Conservation (phyloP, 2,113 vertebrate genomes). For the Collichthys lucidus region DNA sequence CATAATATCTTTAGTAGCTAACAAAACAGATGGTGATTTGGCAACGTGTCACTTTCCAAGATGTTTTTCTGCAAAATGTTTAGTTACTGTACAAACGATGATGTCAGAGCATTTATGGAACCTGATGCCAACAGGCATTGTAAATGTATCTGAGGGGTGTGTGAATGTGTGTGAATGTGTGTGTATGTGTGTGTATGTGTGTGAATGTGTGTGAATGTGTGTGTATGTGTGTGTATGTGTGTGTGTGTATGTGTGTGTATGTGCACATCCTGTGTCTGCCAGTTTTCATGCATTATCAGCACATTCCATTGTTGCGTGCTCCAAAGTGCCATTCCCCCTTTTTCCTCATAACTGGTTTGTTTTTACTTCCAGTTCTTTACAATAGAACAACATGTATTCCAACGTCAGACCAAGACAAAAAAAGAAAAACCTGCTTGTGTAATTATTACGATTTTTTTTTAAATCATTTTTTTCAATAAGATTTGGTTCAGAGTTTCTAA, state of each 20-base stretch:
- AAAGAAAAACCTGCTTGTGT: neutral
- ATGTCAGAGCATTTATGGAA: slow-evolving; percentile 1
- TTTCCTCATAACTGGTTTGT: slow-evolving; percentile 37
- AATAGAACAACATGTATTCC: neutral
- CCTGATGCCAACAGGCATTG: neutral
- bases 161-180: slow-evolving; percentile 1
- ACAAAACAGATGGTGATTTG: slow-evolving; percentile 9
- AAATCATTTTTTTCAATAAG: neutral
- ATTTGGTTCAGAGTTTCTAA: slow-evolving; percentile 6
- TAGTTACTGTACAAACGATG: neutral
- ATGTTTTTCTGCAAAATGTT: slow-evolving; percentile 7
- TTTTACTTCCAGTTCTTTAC: slow-evolving; percentile 34
- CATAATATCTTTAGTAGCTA: neutral
- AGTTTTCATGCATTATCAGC: slow-evolving; percentile 56
- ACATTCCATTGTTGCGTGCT: slow-evolving; percentile 64
- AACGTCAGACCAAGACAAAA: neutral
- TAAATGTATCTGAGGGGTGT: neutral
- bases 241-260: neutral
- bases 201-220: too few relatives aligned
- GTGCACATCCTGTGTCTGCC: slow-evolving; percentile 56
- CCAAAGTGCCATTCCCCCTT: slow-evolving; percentile 55
- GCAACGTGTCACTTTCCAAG: slow-evolving; percentile 12
- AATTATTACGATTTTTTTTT: neutral
- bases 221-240: slow-evolving; percentile 4
- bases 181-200: neutral